Evolutionary conservation across 2,797 vertebrate species (phyloP).

Genomic region (Dipus sagitta): DNA sequence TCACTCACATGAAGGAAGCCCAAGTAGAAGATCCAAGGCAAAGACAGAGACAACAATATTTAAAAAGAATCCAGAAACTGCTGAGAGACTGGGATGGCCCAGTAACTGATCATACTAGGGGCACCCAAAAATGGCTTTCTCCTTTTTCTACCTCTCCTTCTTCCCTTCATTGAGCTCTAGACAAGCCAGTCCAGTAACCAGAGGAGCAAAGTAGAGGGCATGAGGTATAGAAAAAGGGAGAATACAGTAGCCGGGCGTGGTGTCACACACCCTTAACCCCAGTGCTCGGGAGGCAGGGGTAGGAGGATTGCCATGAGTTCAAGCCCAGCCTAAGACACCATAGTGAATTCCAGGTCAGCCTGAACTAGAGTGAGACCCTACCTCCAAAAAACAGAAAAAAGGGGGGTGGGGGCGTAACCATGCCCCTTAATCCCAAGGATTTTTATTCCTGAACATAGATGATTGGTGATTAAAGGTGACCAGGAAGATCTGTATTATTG

Average conservation of each 20-base stretch:
- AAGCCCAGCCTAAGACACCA: no score
- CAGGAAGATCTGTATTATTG: neutral
- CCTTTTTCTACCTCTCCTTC: neutral
- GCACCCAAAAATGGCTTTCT: neutral
- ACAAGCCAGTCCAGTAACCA: neutral
- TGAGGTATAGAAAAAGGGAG: neutral
- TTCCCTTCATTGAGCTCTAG: neutral
- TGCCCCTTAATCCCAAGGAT: neutral
- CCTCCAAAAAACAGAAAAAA: no score
- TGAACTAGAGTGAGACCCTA: no score
- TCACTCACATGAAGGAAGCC: neutral
- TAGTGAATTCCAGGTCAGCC: no score
- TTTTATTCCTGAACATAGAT: constrained; percentile 6
- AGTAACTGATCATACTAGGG: neutral
- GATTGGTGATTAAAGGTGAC: neutral
- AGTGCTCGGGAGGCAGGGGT: no score
- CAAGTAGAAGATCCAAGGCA: neutral
- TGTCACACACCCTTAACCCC: no score
- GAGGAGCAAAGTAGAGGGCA: neutral
- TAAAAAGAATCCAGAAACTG: neutral
- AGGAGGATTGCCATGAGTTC: no score
- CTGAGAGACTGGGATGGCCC: neutral
- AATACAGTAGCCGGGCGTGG: neutral
- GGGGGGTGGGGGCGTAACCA: neutral
- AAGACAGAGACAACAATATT: no score